A percentile compares a stretch with the other conserved stretches of the same genome.
These are phyloP conservation scores for Solea solea DNA, from an alignment of 2,113 vertebrate species.

Conservation along the genomic window DNA sequence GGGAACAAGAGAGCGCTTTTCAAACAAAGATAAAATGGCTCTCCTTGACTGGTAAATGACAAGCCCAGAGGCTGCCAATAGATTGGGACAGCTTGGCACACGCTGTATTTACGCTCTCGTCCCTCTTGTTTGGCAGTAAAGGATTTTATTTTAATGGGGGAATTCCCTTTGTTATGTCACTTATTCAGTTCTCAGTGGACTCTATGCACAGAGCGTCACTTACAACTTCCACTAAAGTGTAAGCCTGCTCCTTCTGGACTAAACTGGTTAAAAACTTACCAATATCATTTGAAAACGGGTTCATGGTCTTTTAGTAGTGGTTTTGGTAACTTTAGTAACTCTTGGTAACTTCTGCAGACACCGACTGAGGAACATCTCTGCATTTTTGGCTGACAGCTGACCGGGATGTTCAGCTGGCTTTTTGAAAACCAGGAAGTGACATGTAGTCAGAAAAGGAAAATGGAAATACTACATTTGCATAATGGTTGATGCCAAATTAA, in stretches of 20 bases:
- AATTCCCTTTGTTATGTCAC: slow-evolving; percentile 9
- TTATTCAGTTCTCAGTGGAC: not conserved
- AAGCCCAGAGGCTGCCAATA: slow-evolving; percentile 24
- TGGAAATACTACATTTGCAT: not conserved
- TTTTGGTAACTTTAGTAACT: too few species aligned
- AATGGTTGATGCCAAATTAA: not conserved
- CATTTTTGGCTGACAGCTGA: too few species aligned
- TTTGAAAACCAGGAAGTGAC: too few species aligned
- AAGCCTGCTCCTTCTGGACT: too few species aligned
- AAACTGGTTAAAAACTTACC: too few species aligned
- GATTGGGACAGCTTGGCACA: slow-evolving; percentile 36
- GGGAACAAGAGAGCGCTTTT: slow-evolving; percentile 53
- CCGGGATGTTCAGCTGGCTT: too few species aligned
- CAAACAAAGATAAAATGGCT: slow-evolving; percentile 55
- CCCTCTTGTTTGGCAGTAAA: slow-evolving; percentile 12
- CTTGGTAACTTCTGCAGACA: too few species aligned
- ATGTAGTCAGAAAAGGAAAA: not conserved
- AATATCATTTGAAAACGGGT: too few species aligned
- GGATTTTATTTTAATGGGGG: not conserved
- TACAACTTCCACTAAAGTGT: too few species aligned
- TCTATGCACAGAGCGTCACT: too few species aligned
- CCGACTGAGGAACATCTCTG: too few species aligned
- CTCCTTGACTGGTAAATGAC: slow-evolving; percentile 44
- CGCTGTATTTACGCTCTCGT: slow-evolving; percentile 12
- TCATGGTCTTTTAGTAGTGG: too few species aligned